Evolutionary conservation across 2,113 vertebrate species (phyloP).

Genomic region (Cricetomys ansorgei): DNA sequence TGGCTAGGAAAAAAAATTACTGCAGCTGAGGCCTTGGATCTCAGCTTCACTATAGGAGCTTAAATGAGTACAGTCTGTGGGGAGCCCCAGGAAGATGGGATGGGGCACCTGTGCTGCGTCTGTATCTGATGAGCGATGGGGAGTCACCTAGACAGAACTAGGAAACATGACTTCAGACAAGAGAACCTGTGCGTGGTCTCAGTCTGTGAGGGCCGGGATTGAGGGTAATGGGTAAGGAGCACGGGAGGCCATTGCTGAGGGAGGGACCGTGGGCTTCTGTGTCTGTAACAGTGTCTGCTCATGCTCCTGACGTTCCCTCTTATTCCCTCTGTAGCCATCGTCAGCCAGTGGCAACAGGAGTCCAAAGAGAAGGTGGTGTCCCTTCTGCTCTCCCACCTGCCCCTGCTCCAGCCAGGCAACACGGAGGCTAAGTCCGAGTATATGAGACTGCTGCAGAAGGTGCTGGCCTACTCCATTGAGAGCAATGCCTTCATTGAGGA

Average conservation of each 20-base stretch:
- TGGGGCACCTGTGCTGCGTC: neutral
- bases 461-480: conserved; percentile 96
- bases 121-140: neutral
- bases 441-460: conserved; percentile 97
- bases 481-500: conserved; percentile 97
- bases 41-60: neutral
- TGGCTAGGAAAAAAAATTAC: neutral
- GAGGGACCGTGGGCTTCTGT: neutral
- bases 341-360: conserved; percentile 96
- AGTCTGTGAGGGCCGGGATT: neutral
- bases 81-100: neutral
- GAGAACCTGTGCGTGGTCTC: neutral
- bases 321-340: conserved; percentile 86
- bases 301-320: neutral
- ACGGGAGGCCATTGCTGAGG: neutral
- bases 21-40: neutral
- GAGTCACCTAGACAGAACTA: neutral
- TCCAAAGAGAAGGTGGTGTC: conserved; percentile 95
- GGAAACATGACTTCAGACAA: conserved; percentile 6
- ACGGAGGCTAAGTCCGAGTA: conserved; percentile 96
- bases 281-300: neutral
- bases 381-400: conserved; percentile 94
- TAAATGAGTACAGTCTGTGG: neutral
- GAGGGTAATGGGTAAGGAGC: neutral
- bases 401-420: conserved; percentile 96